A percentile compares a stretch with the other conserved stretches of the same genome.
phyloP scores from a whole-genome alignment of 1,140 invertebrate genomes.

The Hyposmocoma kahamanoa region DNA sequence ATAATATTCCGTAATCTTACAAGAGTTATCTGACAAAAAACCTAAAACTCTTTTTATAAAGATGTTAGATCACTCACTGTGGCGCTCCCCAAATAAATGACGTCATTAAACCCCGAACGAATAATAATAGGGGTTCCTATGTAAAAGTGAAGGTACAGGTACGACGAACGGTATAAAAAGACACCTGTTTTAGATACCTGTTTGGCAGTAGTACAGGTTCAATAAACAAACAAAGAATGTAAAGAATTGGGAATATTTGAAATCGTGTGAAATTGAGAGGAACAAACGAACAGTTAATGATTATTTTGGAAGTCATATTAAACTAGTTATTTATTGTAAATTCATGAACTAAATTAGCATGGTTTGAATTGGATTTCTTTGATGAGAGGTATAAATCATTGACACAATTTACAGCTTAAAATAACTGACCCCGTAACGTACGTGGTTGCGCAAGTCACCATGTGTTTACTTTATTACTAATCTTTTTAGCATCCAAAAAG shows the following conservation, averaged over 20 bases:
- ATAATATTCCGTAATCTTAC: conserved; percentile 21
- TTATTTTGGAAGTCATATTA: too few relatives aligned
- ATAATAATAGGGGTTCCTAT: conserved; percentile 18
- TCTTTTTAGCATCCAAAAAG: conserved; percentile 41
- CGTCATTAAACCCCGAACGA: conserved; percentile 23
- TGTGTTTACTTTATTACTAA: conserved; percentile 60
- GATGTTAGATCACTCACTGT: conserved; percentile 38
- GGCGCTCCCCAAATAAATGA: conserved; percentile 24
- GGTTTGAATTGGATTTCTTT: too few relatives aligned
- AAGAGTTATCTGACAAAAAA: conserved; percentile 22
- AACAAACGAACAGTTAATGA: too few relatives aligned
- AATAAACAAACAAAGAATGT: too few relatives aligned
- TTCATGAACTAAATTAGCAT: too few relatives aligned
- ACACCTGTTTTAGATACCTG: conserved; percentile 8
- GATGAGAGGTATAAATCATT: too few relatives aligned
- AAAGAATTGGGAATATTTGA: too few relatives aligned
- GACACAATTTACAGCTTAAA: too few relatives aligned
- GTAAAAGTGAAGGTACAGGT: conserved; percentile 23
- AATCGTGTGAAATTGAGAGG: too few relatives aligned
- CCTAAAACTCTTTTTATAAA: conserved; percentile 27
- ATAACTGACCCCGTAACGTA: neutral
- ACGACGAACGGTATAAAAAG: conserved; percentile 1
- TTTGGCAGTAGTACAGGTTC: too few relatives aligned
- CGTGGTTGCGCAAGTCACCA: conserved; percentile 17
- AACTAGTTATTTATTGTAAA: too few relatives aligned